Percentiles rank a stretch among this genome's conserved stretches.
Conservation (phyloP, 2,888 invertebrate genomes). For the Polyommatus iphigenia region DNA sequence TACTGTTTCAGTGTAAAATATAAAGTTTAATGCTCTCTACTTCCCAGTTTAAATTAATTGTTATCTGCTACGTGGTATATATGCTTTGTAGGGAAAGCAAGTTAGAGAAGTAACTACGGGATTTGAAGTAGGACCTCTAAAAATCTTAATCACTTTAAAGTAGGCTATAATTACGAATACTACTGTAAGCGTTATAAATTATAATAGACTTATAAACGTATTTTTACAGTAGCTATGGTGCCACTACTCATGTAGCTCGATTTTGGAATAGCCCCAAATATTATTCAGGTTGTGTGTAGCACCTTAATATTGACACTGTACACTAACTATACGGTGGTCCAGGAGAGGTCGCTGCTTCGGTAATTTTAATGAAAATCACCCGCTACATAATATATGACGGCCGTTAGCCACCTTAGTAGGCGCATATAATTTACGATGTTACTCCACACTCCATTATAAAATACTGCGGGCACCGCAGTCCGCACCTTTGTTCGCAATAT, state of each 20-base stretch:
- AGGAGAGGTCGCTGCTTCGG: slow-evolving; percentile 38
- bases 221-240: too few species aligned
- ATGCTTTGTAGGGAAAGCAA: too few species aligned
- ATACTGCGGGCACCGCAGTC: background rate
- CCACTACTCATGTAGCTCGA: background rate
- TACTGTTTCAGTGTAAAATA: background rate
- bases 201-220: too few species aligned
- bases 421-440: slow-evolving; percentile 41
- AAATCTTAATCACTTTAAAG: background rate
- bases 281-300: background rate
- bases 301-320: slow-evolving; percentile 34
- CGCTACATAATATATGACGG: slow-evolving; percentile 33
- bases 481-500: background rate
- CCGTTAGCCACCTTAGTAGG: slow-evolving; percentile 26
- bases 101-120: too few species aligned
- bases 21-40: background rate
- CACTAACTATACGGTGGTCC: slow-evolving; percentile 36
- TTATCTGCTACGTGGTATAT: too few species aligned
- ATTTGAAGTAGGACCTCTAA: background rate
- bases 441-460: background rate
- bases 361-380: slow-evolving; percentile 38
- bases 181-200: too few species aligned
- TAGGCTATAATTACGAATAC: too few species aligned
- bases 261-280: background rate
- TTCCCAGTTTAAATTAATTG: background rate